Conservation (phyloP, 2,888 invertebrate species). For the Lochmaea capreae region DNA sequence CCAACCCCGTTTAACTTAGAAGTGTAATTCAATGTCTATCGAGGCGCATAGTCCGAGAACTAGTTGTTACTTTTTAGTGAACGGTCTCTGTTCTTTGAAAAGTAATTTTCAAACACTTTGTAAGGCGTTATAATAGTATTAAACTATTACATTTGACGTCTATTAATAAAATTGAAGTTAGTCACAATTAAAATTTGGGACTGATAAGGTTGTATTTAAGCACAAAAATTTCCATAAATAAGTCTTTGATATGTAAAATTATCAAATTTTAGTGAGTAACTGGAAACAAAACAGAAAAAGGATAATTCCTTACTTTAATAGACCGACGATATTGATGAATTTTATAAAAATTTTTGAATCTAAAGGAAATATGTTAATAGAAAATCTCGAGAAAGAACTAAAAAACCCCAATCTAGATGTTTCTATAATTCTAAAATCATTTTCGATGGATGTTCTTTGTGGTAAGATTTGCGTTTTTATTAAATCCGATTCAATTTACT, state of each 20-base stretch:
- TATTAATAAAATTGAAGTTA: too few species aligned
- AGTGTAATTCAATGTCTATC: too few species aligned
- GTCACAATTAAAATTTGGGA: too few species aligned
- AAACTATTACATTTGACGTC: too few species aligned
- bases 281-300: constrained; percentile 59
- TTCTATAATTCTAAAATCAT: constrained; percentile 72
- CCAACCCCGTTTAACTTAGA: too few species aligned
- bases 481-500: not conserved
- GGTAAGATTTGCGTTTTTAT: constrained; percentile 62
- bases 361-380: constrained; percentile 70
- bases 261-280: constrained; percentile 21
- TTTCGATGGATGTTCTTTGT: constrained; percentile 72
- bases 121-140: too few species aligned
- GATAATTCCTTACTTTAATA: constrained; percentile 78
- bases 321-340: constrained; percentile 79
- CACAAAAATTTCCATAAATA: not conserved
- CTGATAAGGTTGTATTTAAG: not conserved
- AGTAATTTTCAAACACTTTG: too few species aligned
- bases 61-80: too few species aligned
- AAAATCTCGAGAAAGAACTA: constrained; percentile 66
- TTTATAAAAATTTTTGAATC: constrained; percentile 77
- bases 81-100: too few species aligned
- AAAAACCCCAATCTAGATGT: constrained; percentile 68
- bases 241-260: not conserved
- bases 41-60: too few species aligned